These are phyloP conservation scores for Cheilosia variabilis DNA, from an alignment of 2,888 invertebrate species.

Conservation along the genomic window DNA sequence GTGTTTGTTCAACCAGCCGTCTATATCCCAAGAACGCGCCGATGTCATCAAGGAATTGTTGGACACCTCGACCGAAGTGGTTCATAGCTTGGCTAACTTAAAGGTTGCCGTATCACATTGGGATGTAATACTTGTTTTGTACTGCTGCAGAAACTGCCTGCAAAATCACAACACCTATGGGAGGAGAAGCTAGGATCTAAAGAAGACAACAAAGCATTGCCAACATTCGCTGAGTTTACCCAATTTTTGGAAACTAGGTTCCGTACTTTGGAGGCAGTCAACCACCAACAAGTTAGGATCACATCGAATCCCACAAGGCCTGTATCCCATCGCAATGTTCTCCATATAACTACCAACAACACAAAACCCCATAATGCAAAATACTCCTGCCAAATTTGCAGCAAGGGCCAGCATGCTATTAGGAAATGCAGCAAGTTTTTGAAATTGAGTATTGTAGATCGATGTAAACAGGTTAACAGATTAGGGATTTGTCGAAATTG, in stretches of 20 bases:
- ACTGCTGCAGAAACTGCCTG: not conserved
- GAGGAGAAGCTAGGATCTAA: too few relatives aligned
- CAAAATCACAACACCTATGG: too few relatives aligned
- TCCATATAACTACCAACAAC: not conserved
- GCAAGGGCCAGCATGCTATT: conserved; percentile 9
- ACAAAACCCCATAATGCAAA: not conserved
- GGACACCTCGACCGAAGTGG: not conserved
- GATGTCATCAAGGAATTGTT: conserved; percentile 2
- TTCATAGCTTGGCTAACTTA: not conserved
- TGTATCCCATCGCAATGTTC: not conserved
- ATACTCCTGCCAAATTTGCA: conserved; percentile 4
- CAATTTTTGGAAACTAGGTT: not conserved
- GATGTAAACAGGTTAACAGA: not conserved
- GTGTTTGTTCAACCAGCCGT: conserved; percentile 8
- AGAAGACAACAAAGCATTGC: too few relatives aligned
- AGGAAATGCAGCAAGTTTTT: not conserved
- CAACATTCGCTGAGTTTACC: too few relatives aligned
- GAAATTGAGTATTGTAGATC: not conserved
- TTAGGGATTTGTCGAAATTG: conserved; percentile 7
- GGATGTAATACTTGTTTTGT: not conserved
- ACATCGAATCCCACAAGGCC: not conserved
- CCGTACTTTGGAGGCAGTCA: not conserved
- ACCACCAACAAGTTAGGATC: not conserved
- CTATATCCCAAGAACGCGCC: not conserved
- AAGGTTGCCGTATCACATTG: not conserved